Percentiles rank a stretch among this genome's conserved stretches.
Conservation (phyloP, 2,113 vertebrate genomes). For the Psammodynastes pulverulentus region DNA sequence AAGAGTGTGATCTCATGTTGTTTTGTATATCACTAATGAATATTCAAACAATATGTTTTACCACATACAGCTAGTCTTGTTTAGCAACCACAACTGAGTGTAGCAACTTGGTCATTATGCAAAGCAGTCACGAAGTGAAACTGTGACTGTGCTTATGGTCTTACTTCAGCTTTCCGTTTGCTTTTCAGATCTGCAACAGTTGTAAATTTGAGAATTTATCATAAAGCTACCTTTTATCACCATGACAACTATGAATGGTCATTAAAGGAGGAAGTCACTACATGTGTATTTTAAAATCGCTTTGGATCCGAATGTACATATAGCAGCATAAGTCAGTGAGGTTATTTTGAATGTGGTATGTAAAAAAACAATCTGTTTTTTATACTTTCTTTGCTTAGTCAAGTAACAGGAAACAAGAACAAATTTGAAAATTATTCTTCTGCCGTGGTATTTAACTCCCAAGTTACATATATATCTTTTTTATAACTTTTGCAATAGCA, state of each 20-base stretch:
- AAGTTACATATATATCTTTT: not conserved
- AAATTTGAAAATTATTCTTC: constrained; percentile 6
- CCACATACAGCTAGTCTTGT: not conserved
- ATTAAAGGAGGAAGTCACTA: not conserved
- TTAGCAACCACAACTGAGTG: not conserved
- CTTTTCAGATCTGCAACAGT: not conserved
- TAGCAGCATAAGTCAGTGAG: constrained; percentile 5
- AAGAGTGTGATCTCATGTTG: not conserved
- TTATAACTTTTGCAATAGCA: not conserved
- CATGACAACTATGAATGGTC: not conserved
- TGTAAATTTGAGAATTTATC: not conserved
- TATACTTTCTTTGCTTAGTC: constrained; percentile 16
- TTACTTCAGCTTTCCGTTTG: not conserved
- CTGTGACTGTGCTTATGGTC: not conserved
- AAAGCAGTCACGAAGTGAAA: not conserved
- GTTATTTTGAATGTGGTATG: constrained; percentile 15
- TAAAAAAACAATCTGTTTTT: constrained; percentile 34
- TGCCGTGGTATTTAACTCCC: constrained; percentile 24
- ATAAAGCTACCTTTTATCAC: not conserved
- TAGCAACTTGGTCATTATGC: not conserved
- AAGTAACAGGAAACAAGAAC: not conserved
- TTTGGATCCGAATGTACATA: constrained; percentile 1
- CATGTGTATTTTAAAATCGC: not conserved
- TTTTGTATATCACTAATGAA: constrained; percentile 2
- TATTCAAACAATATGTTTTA: not conserved